Conservation (phyloP, 2,113 vertebrate species). For the Mustelus asterias region DNA sequence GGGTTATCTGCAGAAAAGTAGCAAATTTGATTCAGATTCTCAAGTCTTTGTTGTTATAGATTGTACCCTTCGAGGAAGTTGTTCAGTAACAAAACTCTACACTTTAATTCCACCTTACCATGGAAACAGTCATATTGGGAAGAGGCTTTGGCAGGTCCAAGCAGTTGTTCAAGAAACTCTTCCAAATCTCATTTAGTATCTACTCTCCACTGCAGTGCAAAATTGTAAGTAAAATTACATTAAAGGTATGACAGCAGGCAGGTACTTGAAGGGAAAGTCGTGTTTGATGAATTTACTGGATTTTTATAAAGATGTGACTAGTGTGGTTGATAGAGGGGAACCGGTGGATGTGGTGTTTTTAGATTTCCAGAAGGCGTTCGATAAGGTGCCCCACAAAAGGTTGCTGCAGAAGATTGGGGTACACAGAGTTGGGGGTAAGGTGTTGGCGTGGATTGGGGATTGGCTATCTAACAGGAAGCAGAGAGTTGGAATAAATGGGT, state of each 20-base stretch:
- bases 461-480: too few species aligned
- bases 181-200: background rate
- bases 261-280: too few species aligned
- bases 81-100: background rate
- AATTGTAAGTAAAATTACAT: background rate
- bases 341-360: too few species aligned
- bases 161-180: background rate
- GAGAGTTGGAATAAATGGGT: too few species aligned
- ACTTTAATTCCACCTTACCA: background rate
- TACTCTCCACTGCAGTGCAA: background rate
- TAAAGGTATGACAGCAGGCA: background rate
- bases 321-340: too few species aligned
- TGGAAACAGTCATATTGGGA: background rate
- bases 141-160: background rate
- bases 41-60: background rate
- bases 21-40: background rate
- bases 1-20: background rate
- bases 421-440: too few species aligned
- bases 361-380: too few species aligned
- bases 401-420: too few species aligned
- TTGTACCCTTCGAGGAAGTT: background rate
- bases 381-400: too few species aligned
- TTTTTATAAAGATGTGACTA: too few species aligned
- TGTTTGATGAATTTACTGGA: too few species aligned
- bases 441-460: too few species aligned